phyloP scores from a whole-genome alignment of 1,140 invertebrate genomes.

The Drosophila repletoides region DNA sequence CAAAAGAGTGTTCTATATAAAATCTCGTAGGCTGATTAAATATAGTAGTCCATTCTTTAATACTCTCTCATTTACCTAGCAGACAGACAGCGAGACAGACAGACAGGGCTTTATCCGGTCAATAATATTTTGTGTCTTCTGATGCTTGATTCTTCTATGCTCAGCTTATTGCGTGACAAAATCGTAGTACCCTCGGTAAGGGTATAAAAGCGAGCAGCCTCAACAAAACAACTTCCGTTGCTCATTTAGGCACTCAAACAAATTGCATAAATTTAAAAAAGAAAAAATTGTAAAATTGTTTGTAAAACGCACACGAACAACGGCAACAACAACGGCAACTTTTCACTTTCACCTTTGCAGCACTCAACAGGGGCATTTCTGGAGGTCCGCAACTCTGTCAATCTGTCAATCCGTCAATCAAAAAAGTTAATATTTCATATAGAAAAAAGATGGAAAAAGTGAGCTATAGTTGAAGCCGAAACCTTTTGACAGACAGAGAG shows the following conservation, averaged over 20 bases:
- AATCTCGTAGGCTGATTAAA: too few species aligned
- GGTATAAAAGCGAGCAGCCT: conserved; percentile 10
- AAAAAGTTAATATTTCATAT: conserved; percentile 47
- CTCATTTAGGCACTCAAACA: conserved; percentile 42
- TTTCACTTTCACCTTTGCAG: conserved; percentile 65
- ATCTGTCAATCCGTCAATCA: conserved; percentile 46
- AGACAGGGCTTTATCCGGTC: too few species aligned
- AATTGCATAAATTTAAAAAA: conserved; percentile 21
- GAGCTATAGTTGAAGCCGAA: not conserved
- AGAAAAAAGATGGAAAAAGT: conserved; percentile 3
- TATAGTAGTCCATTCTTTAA: too few species aligned
- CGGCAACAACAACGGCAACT: conserved; percentile 17
- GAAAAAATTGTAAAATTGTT: conserved; percentile 46
- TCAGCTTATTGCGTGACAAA: too few species aligned
- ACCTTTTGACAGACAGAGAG: too few species aligned
- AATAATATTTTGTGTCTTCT: too few species aligned
- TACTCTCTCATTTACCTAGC: too few species aligned
- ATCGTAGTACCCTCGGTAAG: too few species aligned
- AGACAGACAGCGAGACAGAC: too few species aligned
- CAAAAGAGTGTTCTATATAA: too few species aligned
- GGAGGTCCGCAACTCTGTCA: conserved; percentile 16
- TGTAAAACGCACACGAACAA: conserved; percentile 27
- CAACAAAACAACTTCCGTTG: conserved; percentile 65
- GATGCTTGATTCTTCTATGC: too few species aligned
- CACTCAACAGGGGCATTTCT: conserved; percentile 1